These are phyloP conservation scores for Nipponacmea schrenckii DNA, from an alignment of 2,888 invertebrate genomes.

Conservation along the genomic window DNA sequence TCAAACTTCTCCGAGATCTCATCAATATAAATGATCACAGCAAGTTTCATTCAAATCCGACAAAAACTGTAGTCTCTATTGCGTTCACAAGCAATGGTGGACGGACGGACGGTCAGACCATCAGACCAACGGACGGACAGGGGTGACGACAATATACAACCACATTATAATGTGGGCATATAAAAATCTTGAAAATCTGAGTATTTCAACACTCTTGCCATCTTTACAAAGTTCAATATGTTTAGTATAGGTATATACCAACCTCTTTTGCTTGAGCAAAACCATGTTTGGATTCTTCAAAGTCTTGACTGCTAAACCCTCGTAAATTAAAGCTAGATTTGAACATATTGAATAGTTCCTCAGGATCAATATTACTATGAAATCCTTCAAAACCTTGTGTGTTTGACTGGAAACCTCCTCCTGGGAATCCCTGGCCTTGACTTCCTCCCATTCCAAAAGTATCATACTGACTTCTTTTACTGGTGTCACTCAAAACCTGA, in stretches of 20 bases:
- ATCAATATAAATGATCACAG: no score
- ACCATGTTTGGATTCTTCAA: slow-evolving; percentile 88
- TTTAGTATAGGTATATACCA: no score
- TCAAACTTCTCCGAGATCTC: no score
- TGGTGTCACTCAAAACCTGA: slow-evolving; percentile 84
- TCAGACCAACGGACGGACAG: no score
- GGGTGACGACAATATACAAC: no score
- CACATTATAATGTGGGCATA: no score
- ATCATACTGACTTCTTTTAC: slow-evolving; percentile 92
- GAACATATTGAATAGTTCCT: slow-evolving; percentile 97
- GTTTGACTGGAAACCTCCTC: slow-evolving; percentile 30
- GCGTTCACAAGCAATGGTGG: no score
- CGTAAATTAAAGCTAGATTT: slow-evolving; percentile 66
- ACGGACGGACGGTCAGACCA: no score
- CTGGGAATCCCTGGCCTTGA: slow-evolving; percentile 32
- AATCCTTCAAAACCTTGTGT: slow-evolving; percentile 54
- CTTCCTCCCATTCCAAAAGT: slow-evolving; percentile 79
- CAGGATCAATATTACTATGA: slow-evolving; percentile 80
- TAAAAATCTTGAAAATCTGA: no score
- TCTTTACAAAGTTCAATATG: background rate
- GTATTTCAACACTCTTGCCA: no score
- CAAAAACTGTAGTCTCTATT: no score
- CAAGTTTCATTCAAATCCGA: no score
- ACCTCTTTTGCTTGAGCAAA: slow-evolving; percentile 93
- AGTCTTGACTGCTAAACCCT: slow-evolving; percentile 76